These are phyloP conservation scores for Anthonomus grandis DNA, from an alignment of 1,140 invertebrate genomes.

Conservation along the genomic window DNA sequence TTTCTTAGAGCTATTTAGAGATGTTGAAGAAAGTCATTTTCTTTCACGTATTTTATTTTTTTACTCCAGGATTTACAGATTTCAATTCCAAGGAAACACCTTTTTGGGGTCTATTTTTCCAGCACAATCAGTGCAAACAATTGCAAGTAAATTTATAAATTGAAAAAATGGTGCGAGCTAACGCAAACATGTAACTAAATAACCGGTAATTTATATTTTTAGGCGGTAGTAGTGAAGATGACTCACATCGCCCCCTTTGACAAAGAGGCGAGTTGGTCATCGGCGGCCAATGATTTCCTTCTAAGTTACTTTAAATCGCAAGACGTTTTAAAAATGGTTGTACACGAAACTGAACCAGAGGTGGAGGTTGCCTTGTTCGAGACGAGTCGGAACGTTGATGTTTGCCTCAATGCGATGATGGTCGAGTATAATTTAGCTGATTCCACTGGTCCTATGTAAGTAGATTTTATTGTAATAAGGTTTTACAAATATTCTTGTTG, in stretches of 20 bases:
- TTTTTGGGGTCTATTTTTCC: no score
- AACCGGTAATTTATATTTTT: no score
- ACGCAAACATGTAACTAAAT: no score
- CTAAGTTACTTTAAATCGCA: slow-evolving; percentile 13
- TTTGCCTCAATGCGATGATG: slow-evolving; percentile 34
- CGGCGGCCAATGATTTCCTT: slow-evolving; percentile 16
- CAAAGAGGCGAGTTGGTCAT: slow-evolving; percentile 18
- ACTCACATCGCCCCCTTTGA: slow-evolving; percentile 24
- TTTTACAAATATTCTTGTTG: background rate
- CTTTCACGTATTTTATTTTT: no score
- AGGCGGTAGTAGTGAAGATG: slow-evolving; percentile 31
- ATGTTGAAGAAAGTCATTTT: no score
- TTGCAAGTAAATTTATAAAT: no score
- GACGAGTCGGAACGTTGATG: slow-evolving; percentile 15
- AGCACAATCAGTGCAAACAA: no score
- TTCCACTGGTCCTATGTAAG: slow-evolving; percentile 31
- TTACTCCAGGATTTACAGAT: no score
- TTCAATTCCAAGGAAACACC: no score
- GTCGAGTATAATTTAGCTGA: slow-evolving; percentile 27
- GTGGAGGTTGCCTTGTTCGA: slow-evolving; percentile 31
- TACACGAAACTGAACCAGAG: slow-evolving; percentile 16
- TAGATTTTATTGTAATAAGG: background rate
- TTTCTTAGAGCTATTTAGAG: no score
- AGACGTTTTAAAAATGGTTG: slow-evolving; percentile 28
- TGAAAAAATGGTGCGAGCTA: no score